Percentiles rank a stretch among this genome's conserved stretches.
These are phyloP conservation scores for Caradrina kadenii DNA, from an alignment of 2,888 invertebrate species.

Conservation along the genomic window DNA sequence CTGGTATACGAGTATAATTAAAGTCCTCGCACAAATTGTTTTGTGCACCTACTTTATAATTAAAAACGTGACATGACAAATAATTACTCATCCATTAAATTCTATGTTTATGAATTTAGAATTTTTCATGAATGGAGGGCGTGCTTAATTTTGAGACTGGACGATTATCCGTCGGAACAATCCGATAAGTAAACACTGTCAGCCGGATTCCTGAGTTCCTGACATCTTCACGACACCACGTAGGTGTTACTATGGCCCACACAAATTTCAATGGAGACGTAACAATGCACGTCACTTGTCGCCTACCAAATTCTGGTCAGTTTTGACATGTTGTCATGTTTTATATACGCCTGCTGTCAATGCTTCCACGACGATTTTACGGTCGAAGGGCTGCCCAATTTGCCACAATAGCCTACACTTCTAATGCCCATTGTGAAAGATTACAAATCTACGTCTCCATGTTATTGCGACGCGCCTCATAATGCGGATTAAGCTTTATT, in stretches of 20 bases:
- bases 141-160: conserved; percentile 79
- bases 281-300: conserved; percentile 88
- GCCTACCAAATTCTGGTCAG: conserved; percentile 88
- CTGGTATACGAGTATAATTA: conserved; percentile 12
- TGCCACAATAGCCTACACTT: conserved; percentile 86
- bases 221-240: conserved; percentile 74
- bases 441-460: conserved; percentile 82
- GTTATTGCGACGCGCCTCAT: conserved; percentile 83
- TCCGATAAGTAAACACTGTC: conserved; percentile 86
- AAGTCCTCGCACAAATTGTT: conserved; percentile 13
- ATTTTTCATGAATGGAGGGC: conserved; percentile 79
- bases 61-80: conserved; percentile 70
- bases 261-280: conserved; percentile 84
- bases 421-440: conserved; percentile 85
- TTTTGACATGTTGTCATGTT: conserved; percentile 90
- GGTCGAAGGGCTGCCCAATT: conserved; percentile 85
- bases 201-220: conserved; percentile 73
- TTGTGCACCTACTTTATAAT: conserved; percentile 46
- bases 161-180: conserved; percentile 84
- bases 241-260: conserved; percentile 85
- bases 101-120: conserved; percentile 55
- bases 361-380: conserved; percentile 81
- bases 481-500: conserved; percentile 87
- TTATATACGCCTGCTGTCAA: conserved; percentile 87
- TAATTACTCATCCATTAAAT: conserved; percentile 51